Percentiles rank a stretch among this genome's conserved stretches.
Evolutionary conservation across 2,888 invertebrate species (phyloP).

Genomic region (Tetanocera ferruginea): DNA sequence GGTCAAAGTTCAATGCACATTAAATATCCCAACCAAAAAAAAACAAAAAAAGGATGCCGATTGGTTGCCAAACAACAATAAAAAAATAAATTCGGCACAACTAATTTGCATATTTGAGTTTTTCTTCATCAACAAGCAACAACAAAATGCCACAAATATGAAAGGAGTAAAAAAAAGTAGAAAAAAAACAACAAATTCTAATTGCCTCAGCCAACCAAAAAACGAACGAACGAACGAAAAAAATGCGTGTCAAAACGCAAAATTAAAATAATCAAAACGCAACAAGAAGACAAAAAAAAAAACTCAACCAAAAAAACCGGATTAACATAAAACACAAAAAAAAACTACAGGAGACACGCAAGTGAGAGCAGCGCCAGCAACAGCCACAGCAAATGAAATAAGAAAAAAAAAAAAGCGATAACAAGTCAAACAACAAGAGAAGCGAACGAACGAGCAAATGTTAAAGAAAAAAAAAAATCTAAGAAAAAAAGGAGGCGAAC

Average conservation of each 20-base stretch:
- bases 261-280: conserved; percentile 23
- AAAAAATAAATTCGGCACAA: neutral
- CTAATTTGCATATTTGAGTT: conserved; percentile 22
- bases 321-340: conserved; percentile 22
- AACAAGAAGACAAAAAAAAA: neutral
- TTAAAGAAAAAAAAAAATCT: neutral
- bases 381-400: conserved; percentile 1
- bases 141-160: neutral
- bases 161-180: neutral
- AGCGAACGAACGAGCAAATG: neutral
- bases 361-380: conserved; percentile 20
- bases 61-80: conserved; percentile 13
- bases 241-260: conserved; percentile 31
- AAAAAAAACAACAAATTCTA: neutral
- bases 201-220: conserved; percentile 2
- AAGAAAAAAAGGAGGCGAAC: neutral
- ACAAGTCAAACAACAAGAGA: conserved; percentile 10
- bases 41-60: conserved; percentile 5
- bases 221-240: conserved; percentile 8
- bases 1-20: conserved; percentile 31
- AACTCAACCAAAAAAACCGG: conserved; percentile 14
- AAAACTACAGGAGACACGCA: conserved; percentile 10
- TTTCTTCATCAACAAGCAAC: neutral
- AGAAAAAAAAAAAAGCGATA: conserved; percentile 5
- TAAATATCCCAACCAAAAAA: neutral